Evolutionary conservation across 2,888 invertebrate species (phyloP).

Genomic region (Rhamnusium bicolor): DNA sequence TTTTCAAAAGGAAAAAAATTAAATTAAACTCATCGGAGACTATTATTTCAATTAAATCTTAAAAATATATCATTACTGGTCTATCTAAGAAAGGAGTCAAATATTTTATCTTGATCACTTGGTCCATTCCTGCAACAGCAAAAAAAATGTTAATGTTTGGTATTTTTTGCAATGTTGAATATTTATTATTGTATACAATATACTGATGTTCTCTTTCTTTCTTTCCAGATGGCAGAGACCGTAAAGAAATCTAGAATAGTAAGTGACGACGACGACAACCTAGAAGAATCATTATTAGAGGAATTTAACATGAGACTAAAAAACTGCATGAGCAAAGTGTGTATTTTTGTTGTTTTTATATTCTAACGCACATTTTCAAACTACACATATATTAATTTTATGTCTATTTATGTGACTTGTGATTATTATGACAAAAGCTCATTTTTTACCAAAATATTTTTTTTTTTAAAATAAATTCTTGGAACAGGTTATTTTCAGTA

Average conservation of each 20-base stretch:
- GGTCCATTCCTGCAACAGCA: not conserved
- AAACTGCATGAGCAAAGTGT: conserved; percentile 70
- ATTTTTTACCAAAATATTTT: too few species aligned
- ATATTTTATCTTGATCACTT: not conserved
- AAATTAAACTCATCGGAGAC: too few species aligned
- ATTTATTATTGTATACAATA: too few species aligned
- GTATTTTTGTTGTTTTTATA: conserved; percentile 58
- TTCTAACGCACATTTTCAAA: conserved; percentile 41
- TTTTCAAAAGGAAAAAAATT: too few species aligned
- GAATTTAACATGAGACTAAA: conserved; percentile 71
- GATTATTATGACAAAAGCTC: not conserved
- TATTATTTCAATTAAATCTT: too few species aligned
- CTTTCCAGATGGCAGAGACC: conserved; percentile 70
- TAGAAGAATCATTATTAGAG: conserved; percentile 69
- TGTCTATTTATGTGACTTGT: not conserved
- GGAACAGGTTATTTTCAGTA: too few species aligned
- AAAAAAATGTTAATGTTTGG: too few species aligned
- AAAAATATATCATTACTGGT: not conserved
- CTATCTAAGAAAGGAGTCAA: not conserved
- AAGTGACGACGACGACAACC: conserved; percentile 68
- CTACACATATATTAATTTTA: not conserved
- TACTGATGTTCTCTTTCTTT: too few species aligned
- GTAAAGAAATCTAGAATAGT: conserved; percentile 71
- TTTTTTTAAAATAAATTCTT: too few species aligned
- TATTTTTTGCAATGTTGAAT: too few species aligned